A percentile compares a stretch with the other conserved stretches of the same genome.
These are phyloP conservation scores for Pollenia labialis DNA, from an alignment of 2,888 invertebrate genomes.

Conservation along the genomic window DNA sequence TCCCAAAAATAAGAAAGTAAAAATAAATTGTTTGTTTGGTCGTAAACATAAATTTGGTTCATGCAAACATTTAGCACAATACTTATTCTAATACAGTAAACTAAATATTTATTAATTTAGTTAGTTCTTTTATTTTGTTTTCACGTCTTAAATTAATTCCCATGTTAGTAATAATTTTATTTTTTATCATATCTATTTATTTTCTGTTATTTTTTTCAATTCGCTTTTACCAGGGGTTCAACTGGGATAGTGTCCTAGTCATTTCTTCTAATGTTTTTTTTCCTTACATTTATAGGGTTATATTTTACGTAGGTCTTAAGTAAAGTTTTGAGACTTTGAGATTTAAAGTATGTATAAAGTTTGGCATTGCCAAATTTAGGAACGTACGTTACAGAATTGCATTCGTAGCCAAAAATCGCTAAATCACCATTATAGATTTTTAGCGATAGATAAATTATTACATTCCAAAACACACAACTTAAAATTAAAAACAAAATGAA, in stretches of 20 bases:
- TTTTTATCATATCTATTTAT: slow-evolving; percentile 15
- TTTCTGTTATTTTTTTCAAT: slow-evolving; percentile 20
- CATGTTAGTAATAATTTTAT: slow-evolving; percentile 13
- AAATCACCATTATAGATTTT: no score
- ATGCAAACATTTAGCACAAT: slow-evolving; percentile 45
- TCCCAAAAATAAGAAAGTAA: slow-evolving; percentile 7
- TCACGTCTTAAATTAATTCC: slow-evolving; percentile 19
- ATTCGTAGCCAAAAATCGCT: no score
- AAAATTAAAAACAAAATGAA: no score
- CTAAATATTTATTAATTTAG: slow-evolving; percentile 1
- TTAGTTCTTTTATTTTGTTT: not conserved
- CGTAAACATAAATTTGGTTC: slow-evolving; percentile 41
- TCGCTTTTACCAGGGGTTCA: slow-evolving; percentile 7
- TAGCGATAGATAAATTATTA: no score
- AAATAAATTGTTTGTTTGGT: slow-evolving; percentile 3
- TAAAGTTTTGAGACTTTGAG: slow-evolving; percentile 12
- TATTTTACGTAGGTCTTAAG: not conserved
- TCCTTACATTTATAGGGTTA: not conserved
- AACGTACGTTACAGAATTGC: no score
- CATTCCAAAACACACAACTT: no score
- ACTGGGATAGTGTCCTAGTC: not conserved
- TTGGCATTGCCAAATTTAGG: no score
- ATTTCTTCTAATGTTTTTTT: not conserved
- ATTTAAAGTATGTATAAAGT: not conserved
- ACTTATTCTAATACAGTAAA: slow-evolving; percentile 27